Evolutionary conservation across 2,888 invertebrate species (phyloP), one percentile per base, ranked within the genome.

Genomic region (Deroplatys truncata): DNA sequence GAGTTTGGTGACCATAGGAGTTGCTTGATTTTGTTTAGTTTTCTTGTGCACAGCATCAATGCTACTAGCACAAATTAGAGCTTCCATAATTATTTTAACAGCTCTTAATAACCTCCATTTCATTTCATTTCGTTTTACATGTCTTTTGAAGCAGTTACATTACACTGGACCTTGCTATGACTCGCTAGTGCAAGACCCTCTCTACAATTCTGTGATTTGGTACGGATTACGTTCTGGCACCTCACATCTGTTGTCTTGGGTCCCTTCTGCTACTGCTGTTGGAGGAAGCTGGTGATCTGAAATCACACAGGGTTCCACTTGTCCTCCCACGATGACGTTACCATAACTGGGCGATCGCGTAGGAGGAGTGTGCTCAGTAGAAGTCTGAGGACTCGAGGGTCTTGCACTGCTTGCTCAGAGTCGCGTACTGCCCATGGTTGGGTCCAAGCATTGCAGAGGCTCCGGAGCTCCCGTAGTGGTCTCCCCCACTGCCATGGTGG

Each of bases 341-440:
- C 83, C 82, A 72, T 35, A 87, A 43, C 87, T 87, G n/a, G 83
- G 86, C 29, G 86, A 86, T 29, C 82, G 43, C 3, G 86, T 56
- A 72, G 56, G 89, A 35, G 89, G 89, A 85, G 95, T 97, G 25
- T 82, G 56, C 97, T 98, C 97, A 98, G 97, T 98, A 98, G 95
- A 98, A 98, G 95, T 98, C 98, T 93, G 96, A 97, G 93, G 98
- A 97, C 95, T 98, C 98, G 92, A 98, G 95, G 93, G 98, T 98
- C 95, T 98, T 98, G 96, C 98, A 98, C 95, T 98, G 98, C 95
- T 98, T 98, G 96, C 97, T 98, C 95, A 98, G 95, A 94, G 98
- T 98, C 94, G 98, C 98, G 96, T 98, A 98, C 96, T 98, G 98
- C 92, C 95, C 95, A 92, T 96, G 96, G 95, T 97, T 96, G 92